phyloP scores from a whole-genome alignment of 1,140 invertebrate genomes.

The Sminthurides bifidus region DNA sequence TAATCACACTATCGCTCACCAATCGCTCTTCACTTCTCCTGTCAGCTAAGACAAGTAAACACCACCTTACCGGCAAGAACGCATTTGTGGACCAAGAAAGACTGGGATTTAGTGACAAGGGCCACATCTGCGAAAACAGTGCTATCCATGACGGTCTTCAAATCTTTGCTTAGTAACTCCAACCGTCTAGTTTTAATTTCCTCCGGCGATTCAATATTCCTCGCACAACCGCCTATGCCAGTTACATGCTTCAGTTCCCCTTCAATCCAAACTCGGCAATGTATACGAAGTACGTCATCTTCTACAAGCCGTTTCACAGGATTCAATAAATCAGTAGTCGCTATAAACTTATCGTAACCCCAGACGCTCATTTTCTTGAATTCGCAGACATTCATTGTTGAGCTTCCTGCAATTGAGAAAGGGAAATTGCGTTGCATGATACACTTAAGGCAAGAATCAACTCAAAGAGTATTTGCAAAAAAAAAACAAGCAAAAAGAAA shows the following conservation, averaged over 20 bases:
- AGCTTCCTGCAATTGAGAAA: slow-evolving; percentile 22
- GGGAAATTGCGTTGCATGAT: neutral
- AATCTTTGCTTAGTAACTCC: slow-evolving; percentile 17
- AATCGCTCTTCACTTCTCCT: no score
- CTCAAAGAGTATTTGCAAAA: neutral
- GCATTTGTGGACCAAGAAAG: slow-evolving; percentile 27
- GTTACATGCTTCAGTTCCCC: slow-evolving; percentile 22
- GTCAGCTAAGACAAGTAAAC: no score
- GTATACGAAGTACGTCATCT: slow-evolving; percentile 26
- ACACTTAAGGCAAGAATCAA: neutral
- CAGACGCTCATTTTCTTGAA: slow-evolving; percentile 30
- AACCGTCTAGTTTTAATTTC: slow-evolving; percentile 11
- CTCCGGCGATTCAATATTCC: slow-evolving; percentile 7
- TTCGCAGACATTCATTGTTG: slow-evolving; percentile 30
- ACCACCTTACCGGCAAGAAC: slow-evolving; percentile 22
- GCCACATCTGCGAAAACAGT: slow-evolving; percentile 21
- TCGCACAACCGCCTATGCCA: slow-evolving; percentile 17
- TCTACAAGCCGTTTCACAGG: slow-evolving; percentile 23
- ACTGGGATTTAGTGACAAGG: slow-evolving; percentile 9
- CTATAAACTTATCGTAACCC: slow-evolving; percentile 31
- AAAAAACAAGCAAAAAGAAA: neutral
- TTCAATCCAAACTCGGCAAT: slow-evolving; percentile 30
- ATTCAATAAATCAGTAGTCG: slow-evolving; percentile 14
- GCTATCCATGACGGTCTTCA: slow-evolving; percentile 12
- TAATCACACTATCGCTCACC: no score